Percentiles rank a stretch among this genome's conserved stretches.
Conservation (phyloP, 2,888 invertebrate species). For the Pseudococcus longispinus region DNA sequence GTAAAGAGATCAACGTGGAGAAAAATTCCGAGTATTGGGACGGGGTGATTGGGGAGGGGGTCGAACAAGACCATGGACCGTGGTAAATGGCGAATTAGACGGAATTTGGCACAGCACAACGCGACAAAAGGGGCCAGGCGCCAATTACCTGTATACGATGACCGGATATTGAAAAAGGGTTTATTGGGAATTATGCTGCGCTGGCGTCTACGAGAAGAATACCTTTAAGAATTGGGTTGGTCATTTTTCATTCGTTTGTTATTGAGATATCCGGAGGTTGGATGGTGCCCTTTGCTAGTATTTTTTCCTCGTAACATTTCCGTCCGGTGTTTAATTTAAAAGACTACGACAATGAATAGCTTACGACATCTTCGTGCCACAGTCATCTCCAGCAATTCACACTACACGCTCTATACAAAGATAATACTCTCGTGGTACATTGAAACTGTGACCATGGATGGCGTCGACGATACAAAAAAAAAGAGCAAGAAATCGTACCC, state of each 20-base stretch:
- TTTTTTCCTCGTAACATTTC: neutral
- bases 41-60: neutral
- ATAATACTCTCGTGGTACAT: neutral
- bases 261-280: neutral
- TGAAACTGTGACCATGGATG: neutral
- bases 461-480: neutral
- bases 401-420: neutral
- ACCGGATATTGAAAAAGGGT: constrained; percentile 1
- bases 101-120: neutral
- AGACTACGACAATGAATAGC: neutral
- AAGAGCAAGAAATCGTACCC: neutral
- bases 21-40: neutral
- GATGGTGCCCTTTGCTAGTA: neutral
- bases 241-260: neutral
- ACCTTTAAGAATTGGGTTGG: neutral
- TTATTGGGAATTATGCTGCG: neutral
- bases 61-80: neutral
- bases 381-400: neutral
- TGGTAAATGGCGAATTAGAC: neutral
- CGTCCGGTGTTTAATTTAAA: neutral
- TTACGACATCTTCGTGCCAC: neutral
- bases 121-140: neutral
- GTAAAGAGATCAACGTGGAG: neutral
- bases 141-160: neutral
- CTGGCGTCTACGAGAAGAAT: neutral